A percentile compares a stretch with the other conserved stretches of the same genome.
Evolutionary conservation across 2,888 invertebrate genomes (phyloP).

Genomic region (Tenthredo mesomela): DNA sequence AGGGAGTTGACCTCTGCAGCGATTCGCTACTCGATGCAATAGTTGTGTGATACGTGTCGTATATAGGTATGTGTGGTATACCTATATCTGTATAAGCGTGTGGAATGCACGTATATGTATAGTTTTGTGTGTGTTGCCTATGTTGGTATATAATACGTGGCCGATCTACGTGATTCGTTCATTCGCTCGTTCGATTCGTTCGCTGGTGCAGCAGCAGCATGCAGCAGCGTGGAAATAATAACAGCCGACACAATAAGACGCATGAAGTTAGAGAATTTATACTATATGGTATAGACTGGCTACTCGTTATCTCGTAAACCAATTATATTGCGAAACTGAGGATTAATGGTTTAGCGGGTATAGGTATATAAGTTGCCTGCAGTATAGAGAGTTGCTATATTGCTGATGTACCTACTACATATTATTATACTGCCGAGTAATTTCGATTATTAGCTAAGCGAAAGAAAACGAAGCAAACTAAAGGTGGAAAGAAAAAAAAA

Average conservation of each 20-base stretch:
- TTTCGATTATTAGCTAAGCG: background rate
- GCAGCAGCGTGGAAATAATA: slow-evolving; percentile 29
- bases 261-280: slow-evolving; percentile 37
- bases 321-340: slow-evolving; percentile 40
- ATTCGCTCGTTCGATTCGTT: background rate
- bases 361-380: background rate
- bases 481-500: background rate
- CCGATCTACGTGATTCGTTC: slow-evolving; percentile 34
- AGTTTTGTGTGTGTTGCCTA: background rate
- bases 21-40: slow-evolving; percentile 41
- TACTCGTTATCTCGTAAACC: slow-evolving; percentile 34
- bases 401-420: background rate
- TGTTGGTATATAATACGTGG: background rate
- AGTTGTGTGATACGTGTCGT: background rate
- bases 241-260: slow-evolving; percentile 33
- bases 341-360: slow-evolving; percentile 31
- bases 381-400: background rate
- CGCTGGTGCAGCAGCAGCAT: too few species aligned
- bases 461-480: background rate
- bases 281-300: background rate
- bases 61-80: background rate
- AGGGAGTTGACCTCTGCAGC: slow-evolving; percentile 45
- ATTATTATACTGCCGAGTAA: background rate
- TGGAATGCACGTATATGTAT: background rate
- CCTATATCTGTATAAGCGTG: background rate